Evolutionary conservation across 1,140 invertebrate genomes (phyloP), one percentile per base, ranked within the genome.

Genomic region (Laupala kohalensis): DNA sequence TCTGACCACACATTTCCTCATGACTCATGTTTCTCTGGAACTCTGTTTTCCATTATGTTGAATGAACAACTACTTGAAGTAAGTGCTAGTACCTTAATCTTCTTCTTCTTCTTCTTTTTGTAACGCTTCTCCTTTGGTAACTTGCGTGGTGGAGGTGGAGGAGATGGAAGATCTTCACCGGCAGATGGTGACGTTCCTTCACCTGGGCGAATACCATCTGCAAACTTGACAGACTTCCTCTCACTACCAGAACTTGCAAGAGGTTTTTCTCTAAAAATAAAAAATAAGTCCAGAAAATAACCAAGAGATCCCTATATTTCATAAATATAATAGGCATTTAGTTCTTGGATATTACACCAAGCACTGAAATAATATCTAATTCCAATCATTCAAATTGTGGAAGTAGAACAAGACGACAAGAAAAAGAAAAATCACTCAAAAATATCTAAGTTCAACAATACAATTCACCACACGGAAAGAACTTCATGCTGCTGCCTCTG

Each of bases 151-250:
- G 84, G 82, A 23, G 86, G 87, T n/a, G 87, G 87, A 19, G 87
- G 86, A 3, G 86, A 88, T 6, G 84, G 82, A 76, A 88, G 82
- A 69, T 88, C 87, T 75, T 89, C 87, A 3, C 86, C 86, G 13
- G 84, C 87, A 29, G 85, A 87, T 0, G 86, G 84, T 73, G 86
- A 87, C 1, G 86, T 88, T 0, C 87, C 87, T 74, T 87, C 85
- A 0, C 87, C 87, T n/a, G 87, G 87, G 71, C 82, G 80, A 24
- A 88, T 79, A 25, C 86, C 87, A 78, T 88, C 87, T 5, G 86
- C 86, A 76, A 89, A 89, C 75, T 86, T 84, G 0, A 89, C 87
- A 12, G 77, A 80, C 74, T 88, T 85, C 64, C 80, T 79, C 6
- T 66, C 78, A 25, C 71, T 76, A 30, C 67, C 73, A 65, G 76